A percentile compares a stretch with the other conserved stretches of the same genome.
Evolutionary conservation across 2,888 invertebrate genomes (phyloP).

Genomic region (Drosophila peninsularis): DNA sequence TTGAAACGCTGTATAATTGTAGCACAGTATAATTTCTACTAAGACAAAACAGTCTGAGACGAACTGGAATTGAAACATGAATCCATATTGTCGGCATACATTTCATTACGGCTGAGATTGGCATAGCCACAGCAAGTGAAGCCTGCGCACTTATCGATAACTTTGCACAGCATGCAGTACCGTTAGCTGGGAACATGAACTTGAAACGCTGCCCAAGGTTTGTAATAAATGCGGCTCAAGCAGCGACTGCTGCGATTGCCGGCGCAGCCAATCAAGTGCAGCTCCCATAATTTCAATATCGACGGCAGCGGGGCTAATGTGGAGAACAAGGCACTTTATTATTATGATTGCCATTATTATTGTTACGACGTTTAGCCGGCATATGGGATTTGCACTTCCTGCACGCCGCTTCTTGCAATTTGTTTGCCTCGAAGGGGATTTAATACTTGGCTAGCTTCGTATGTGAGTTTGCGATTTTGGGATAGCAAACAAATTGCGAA

Average conservation of each 20-base stretch:
- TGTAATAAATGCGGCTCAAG: not conserved
- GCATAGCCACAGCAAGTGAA: not conserved
- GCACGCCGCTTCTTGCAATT: constrained; percentile 1
- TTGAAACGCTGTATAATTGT: not conserved
- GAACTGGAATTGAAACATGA: not conserved
- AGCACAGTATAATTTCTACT: too few species aligned
- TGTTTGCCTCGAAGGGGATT: constrained; percentile 15
- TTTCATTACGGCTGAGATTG: not conserved
- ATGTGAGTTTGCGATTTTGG: constrained; percentile 40
- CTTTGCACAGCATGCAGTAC: not conserved
- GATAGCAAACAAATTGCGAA: constrained; percentile 59
- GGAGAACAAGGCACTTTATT: constrained; percentile 17
- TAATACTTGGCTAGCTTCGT: constrained; percentile 37
- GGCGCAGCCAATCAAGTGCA: not conserved
- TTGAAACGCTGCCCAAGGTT: not conserved
- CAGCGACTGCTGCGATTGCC: not conserved
- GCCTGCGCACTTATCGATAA: not conserved
- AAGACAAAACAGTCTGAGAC: too few species aligned
- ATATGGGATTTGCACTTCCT: constrained; percentile 7
- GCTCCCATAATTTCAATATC: not conserved
- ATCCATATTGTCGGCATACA: too few species aligned
- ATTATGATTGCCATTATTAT: constrained; percentile 11
- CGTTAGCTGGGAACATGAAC: not conserved
- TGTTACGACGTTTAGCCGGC: constrained; percentile 14
- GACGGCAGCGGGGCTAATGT: not conserved